Base-by-base conservation (phyloP, 2,797 vertebrate species). In the Characodon lateralis region DNA sequence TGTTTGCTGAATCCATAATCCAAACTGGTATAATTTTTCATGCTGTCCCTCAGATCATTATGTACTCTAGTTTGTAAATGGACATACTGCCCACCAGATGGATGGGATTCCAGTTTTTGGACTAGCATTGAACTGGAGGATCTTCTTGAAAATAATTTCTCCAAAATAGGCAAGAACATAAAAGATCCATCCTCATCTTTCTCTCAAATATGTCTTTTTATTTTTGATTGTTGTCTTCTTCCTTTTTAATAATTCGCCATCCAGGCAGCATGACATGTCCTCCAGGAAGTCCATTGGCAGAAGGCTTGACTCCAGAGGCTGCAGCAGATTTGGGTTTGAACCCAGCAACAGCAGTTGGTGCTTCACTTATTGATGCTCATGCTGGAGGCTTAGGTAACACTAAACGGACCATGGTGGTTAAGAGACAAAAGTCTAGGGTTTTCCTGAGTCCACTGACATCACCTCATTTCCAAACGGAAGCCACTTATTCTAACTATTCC, bases 1-100 rank as follows among this genome's bases (percentile, higher is more conserved):
- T 22, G 31, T 65, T 18, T 24, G 7, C 24, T n/a, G 24, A 73
- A 72, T 12, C 26, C 28, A 10, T 5, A 7, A 43, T 26, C 20
- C 41, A 22, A 66, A 24, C 8, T 24, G 35, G 63, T 41, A 6
- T 66, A 5, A 24, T 39, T 22, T 66, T 28, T 10, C 55, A 7
- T 22, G 10, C 28, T 43, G 28, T 78, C 59, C 53, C 69, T 48
- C 85, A 99, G 98, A 76, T 99, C 98, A 86, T 94, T 98, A 50
- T 99, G 98, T 79, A 97, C 97, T 6, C 88, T 99, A 78, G 96
- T 99, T 77, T 99, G 98, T 91, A 99, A 99, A 83, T 99, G 98
- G 98, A 98, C 96, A 0, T 98, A 98, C 78, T 96, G 95, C 0
- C 93, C 96, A 53, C 95, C 96, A 48, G 92, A 91, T 24, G 97